Evolutionary conservation across 2,888 invertebrate species (phyloP).

Genomic region (Agonopterix arenella): DNA sequence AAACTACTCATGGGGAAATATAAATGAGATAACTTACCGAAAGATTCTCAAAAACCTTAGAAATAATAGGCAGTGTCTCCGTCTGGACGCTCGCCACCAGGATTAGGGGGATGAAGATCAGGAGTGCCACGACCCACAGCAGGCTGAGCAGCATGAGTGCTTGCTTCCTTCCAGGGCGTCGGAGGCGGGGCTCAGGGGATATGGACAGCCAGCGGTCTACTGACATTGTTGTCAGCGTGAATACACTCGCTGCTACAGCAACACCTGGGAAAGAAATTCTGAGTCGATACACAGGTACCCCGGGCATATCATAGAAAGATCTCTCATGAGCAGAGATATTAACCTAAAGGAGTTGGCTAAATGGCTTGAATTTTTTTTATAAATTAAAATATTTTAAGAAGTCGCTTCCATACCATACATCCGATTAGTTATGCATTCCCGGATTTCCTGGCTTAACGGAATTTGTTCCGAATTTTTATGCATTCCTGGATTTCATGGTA

Average conservation of each 20-base stretch:
- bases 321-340: neutral
- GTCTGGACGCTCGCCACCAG: slow-evolving; percentile 60
- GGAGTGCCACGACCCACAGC: slow-evolving; percentile 81
- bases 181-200: slow-evolving; percentile 76
- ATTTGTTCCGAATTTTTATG: too few species aligned
- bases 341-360: too few species aligned
- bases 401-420: too few species aligned
- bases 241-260: slow-evolving; percentile 85
- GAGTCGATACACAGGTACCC: neutral
- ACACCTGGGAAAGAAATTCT: slow-evolving; percentile 69
- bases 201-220: slow-evolving; percentile 87
- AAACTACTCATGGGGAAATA: too few species aligned
- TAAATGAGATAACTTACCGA: slow-evolving; percentile 37
- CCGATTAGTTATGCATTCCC: too few species aligned
- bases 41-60: slow-evolving; percentile 45
- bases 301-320: neutral
- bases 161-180: slow-evolving; percentile 79
- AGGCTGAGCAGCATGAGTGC: slow-evolving; percentile 79
- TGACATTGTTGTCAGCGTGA: slow-evolving; percentile 87
- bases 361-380: too few species aligned
- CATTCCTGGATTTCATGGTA: too few species aligned
- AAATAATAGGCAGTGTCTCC: slow-evolving; percentile 55
- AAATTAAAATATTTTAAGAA: too few species aligned
- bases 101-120: slow-evolving; percentile 82
- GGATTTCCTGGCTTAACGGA: too few species aligned